Evolutionary conservation across 2,888 invertebrate species (phyloP), one percentile per base, ranked within the genome.

Genomic region (Notodonta ziczac): DNA sequence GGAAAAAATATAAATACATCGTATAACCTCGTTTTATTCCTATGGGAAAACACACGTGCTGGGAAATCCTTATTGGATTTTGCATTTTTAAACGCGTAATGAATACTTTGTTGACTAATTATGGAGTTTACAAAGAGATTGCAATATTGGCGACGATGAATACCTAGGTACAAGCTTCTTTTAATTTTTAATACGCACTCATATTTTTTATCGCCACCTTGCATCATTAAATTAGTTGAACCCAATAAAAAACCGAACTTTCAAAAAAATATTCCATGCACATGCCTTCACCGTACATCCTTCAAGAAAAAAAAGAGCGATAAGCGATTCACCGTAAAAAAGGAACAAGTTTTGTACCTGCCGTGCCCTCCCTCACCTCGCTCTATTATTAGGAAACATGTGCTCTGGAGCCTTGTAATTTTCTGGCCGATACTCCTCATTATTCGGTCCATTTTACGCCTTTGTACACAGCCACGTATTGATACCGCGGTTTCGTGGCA

Each of bases 381-480:
- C 63, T 70, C 75, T 73, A 73, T 80, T 81, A 81, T 78, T 73
- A 75, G 70, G 67, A 69, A 82, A 80, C 80, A 82, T 75, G 72
- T 81, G 81, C 74, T 74, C 67, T 58, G 42, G 63, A 74, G 67
- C 76, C 72, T 75, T 83, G 82, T 82, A 82, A 82, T 82, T 82
- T 82, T 76, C 81, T 74, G 65, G 71, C 78, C 78, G 74, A 78
- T 80, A 77, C 77, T 75, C 77, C 74, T 77, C 72, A 81, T 80
- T 81, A 81, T 71, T 66, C 63, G 72, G 67, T 75, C 71, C 76
- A 76, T 81, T 82, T 78, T 77, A 81, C 80, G 81, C 80, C 70
- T 77, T 78, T 75, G 69, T 73, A 62, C 40, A 32, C 59, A 46
- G 56, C 39, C 63, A 61, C 52, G 66, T 71, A 76, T 73, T 73